Percentiles rank a stretch among this genome's conserved stretches.
These are phyloP conservation scores for Stenodema calcarata DNA, from an alignment of 2,888 invertebrate species.

Conservation along the genomic window DNA sequence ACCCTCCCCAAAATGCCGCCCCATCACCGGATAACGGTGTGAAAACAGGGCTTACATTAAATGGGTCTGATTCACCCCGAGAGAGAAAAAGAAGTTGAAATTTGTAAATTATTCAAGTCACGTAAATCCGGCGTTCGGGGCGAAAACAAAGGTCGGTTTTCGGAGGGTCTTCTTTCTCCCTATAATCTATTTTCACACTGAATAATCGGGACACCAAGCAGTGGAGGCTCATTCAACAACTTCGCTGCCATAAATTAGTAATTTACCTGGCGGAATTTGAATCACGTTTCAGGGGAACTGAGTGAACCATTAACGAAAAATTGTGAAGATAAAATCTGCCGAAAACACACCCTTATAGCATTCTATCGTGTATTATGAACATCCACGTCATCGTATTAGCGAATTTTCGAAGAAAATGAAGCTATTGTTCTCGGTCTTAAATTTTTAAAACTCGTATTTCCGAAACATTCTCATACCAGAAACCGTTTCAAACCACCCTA, in stretches of 20 bases:
- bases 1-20: background rate
- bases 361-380: too few species aligned
- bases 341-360: too few species aligned
- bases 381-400: too few species aligned
- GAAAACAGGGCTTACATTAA: conserved; percentile 13
- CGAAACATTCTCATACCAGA: too few species aligned
- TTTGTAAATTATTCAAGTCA: conserved; percentile 28
- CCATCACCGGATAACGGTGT: background rate
- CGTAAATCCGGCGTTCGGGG: conserved; percentile 1
- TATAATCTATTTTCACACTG: conserved; percentile 14
- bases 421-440: too few species aligned
- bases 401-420: too few species aligned
- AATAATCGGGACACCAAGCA: background rate
- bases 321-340: too few species aligned
- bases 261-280: too few species aligned
- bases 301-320: too few species aligned
- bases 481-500: too few species aligned
- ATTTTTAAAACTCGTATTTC: too few species aligned
- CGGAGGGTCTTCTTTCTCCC: background rate
- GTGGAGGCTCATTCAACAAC: background rate
- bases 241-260: background rate
- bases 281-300: too few species aligned
- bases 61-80: background rate
- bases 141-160: background rate
- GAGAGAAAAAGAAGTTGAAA: background rate